Percentiles rank a stretch among this genome's conserved stretches.
Evolutionary conservation across 2,797 vertebrate species (phyloP).

Genomic region (Hippopotamyrus pictus): DNA sequence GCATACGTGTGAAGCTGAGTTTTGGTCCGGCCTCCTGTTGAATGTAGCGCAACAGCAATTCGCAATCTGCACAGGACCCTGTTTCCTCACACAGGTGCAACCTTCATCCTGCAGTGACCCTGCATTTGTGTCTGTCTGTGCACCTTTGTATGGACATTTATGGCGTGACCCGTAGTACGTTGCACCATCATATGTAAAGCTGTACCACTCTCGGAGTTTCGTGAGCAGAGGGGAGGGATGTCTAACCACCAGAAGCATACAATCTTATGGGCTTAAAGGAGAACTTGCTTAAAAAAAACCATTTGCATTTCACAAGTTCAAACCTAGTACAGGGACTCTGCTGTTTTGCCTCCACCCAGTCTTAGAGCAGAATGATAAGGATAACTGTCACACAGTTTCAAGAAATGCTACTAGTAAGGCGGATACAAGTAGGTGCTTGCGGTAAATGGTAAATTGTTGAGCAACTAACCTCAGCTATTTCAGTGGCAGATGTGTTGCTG

Average conservation of each 20-base stretch:
- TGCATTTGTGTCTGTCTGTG: constrained; percentile 1
- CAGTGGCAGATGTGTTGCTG: not conserved
- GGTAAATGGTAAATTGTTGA: not conserved
- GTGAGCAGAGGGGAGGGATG: constrained; percentile 4
- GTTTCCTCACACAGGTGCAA: not conserved
- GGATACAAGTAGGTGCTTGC: not conserved
- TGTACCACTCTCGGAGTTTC: constrained; percentile 2
- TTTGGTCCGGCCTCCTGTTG: not conserved
- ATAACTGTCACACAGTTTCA: not conserved
- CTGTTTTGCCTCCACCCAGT: not conserved
- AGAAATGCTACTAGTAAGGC: too few species aligned
- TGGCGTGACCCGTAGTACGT: not conserved
- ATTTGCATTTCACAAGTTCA: not conserved
- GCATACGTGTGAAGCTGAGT: not conserved
- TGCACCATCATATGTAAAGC: not conserved
- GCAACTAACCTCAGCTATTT: not conserved
- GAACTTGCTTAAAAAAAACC: not conserved
- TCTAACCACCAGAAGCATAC: not conserved
- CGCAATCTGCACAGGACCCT: not conserved
- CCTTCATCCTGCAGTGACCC: not conserved
- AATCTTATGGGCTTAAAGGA: not conserved
- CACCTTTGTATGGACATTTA: not conserved
- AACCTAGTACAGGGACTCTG: not conserved
- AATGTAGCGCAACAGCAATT: not conserved
- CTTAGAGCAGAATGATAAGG: not conserved